Percentiles rank a stretch among this genome's conserved stretches.
phyloP scores from a whole-genome alignment of 2,888 invertebrate species.

The Acholoe squamosa region DNA sequence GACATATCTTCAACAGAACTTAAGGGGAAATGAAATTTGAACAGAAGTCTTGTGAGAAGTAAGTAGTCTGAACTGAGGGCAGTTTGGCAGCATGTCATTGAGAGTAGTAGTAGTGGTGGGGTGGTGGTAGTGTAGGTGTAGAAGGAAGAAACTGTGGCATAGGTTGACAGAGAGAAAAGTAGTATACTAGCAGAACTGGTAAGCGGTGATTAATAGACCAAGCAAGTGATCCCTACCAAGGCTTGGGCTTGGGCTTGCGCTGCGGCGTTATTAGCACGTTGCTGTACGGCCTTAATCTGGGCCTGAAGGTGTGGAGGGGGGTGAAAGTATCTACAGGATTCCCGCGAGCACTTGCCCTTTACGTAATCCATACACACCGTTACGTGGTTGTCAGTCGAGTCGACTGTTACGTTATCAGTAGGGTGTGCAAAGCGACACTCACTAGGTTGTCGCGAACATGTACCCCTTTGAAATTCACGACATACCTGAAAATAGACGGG shows the following conservation, averaged over 20 bases:
- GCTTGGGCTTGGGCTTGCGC: constrained; percentile 78
- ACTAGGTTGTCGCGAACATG: constrained; percentile 98
- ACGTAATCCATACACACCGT: constrained; percentile 99
- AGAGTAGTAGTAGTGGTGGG: not conserved
- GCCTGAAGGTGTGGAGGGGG: constrained; percentile 98
- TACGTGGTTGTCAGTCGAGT: constrained; percentile 96
- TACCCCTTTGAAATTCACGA: constrained; percentile 99
- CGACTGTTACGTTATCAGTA: constrained; percentile 95
- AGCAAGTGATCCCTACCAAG: constrained; percentile 77
- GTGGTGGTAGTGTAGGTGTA: constrained; percentile 12
- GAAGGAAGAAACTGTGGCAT: constrained; percentile 24
- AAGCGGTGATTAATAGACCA: constrained; percentile 60
- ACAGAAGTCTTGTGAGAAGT: not conserved
- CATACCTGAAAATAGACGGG: constrained; percentile 85
- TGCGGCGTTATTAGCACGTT: constrained; percentile 82
- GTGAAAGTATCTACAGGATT: constrained; percentile 99
- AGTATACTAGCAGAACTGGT: constrained; percentile 61
- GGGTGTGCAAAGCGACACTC: constrained; percentile 99
- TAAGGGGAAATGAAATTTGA: constrained; percentile 34
- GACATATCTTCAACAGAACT: constrained; percentile 43
- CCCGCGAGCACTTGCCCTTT: constrained; percentile 92
- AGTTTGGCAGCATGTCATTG: not conserved
- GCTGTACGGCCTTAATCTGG: constrained; percentile 89
- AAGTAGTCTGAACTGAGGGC: not conserved
- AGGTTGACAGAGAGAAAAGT: constrained; percentile 55